Evolutionary conservation across 2,797 vertebrate species (phyloP).

Genomic region (Megaceryle alcyon): DNA sequence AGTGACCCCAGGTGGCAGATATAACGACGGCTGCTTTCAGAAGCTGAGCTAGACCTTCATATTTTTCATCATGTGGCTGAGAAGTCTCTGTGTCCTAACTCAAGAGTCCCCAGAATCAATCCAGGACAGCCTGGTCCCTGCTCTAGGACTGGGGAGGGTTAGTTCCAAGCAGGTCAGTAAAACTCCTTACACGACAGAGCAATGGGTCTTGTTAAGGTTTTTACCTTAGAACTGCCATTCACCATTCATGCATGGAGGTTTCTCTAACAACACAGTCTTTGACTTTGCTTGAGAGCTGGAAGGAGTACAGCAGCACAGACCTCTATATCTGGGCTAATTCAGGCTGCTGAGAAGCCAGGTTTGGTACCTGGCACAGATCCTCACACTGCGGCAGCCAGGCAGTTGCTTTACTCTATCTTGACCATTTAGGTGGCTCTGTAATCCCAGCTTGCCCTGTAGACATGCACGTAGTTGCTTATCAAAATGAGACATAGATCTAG

Average conservation of each 20-base stretch:
- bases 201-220: background rate
- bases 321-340: background rate
- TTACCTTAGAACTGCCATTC: background rate
- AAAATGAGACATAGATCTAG: background rate
- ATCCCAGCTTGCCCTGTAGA: background rate
- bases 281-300: background rate
- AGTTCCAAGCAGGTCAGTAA: background rate
- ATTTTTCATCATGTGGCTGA: fast-evolving
- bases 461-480: background rate
- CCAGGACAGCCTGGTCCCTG: background rate
- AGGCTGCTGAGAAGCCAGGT: background rate
- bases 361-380: background rate
- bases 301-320: background rate
- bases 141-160: background rate
- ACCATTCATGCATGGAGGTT: background rate
- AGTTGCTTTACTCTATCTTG: background rate
- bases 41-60: background rate
- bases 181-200: background rate
- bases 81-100: background rate
- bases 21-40: slow-evolving; percentile 1
- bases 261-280: background rate
- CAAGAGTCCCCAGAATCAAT: background rate
- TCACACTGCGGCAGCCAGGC: background rate
- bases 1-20: slow-evolving; percentile 80
- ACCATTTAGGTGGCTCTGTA: background rate